phyloP scores from a whole-genome alignment of 1,140 invertebrate genomes.

The Drosophila varians region DNA sequence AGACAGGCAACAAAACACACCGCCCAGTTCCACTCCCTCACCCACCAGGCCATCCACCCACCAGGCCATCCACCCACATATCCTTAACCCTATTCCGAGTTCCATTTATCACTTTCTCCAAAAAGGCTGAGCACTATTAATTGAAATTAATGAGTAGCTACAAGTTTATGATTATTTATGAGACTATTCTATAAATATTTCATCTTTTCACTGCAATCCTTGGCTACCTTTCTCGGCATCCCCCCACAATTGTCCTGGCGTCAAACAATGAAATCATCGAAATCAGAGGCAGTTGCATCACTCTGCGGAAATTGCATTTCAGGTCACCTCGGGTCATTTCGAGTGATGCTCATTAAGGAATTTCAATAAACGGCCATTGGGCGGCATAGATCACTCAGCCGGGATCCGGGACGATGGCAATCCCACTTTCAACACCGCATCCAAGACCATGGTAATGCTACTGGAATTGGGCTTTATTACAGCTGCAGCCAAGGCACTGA shows the following conservation, averaged over 20 bases:
- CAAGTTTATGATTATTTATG: background rate
- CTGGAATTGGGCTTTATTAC: constrained; percentile 35
- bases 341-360: constrained; percentile 74
- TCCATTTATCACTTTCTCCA: constrained; percentile 50
- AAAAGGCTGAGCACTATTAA: constrained; percentile 13
- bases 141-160: constrained; percentile 30
- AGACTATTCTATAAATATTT: background rate
- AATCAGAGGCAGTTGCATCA: constrained; percentile 3
- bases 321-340: constrained; percentile 25
- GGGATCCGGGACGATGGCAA: constrained; percentile 12
- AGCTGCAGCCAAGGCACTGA: background rate
- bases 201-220: background rate
- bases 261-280: background rate
- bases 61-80: background rate
- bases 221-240: constrained; percentile 60
- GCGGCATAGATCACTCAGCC: constrained; percentile 64
- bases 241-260: constrained; percentile 50
- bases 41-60: background rate
- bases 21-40: constrained; percentile 3
- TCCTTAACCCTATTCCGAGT: constrained; percentile 24
- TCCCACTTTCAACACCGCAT: constrained; percentile 10
- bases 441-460: constrained; percentile 19
- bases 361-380: constrained; percentile 70
- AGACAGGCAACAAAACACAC: constrained; percentile 36
- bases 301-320: constrained; percentile 66